These are phyloP conservation scores for Dendrolimus kikuchii DNA, from an alignment of 1,140 invertebrate genomes.

Conservation along the genomic window DNA sequence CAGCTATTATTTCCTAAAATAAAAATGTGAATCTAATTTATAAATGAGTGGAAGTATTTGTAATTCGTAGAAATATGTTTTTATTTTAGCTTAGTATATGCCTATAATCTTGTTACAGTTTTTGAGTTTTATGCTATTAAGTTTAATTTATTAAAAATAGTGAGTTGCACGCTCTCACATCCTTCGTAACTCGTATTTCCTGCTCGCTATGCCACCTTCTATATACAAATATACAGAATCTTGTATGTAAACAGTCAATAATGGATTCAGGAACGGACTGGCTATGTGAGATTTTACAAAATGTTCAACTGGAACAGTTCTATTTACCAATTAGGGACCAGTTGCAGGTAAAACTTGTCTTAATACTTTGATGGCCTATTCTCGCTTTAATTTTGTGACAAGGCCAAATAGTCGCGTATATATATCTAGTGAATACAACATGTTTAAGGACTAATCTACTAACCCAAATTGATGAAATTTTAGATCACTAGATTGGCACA, in stretches of 20 bases:
- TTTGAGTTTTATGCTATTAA: background rate
- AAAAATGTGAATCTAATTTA: too few species aligned
- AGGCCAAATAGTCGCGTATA: too few species aligned
- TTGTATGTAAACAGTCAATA: constrained; percentile 14
- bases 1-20: too few species aligned
- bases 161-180: constrained; percentile 10
- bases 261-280: constrained; percentile 82
- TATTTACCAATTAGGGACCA: constrained; percentile 92
- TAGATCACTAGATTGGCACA: constrained; percentile 90
- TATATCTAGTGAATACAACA: too few species aligned
- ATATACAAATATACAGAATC: constrained; percentile 10
- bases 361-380: background rate
- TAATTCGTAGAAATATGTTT: too few species aligned
- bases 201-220: constrained; percentile 48
- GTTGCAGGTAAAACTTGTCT: constrained; percentile 76
- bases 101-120: too few species aligned
- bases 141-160: background rate
- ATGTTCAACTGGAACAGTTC: constrained; percentile 95
- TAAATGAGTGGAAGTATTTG: too few species aligned
- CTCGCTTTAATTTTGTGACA: too few species aligned
- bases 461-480: constrained; percentile 10
- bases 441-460: background rate
- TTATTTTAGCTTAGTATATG: too few species aligned
- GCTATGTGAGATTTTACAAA: constrained; percentile 87
- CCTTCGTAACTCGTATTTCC: constrained; percentile 32